Conservation (phyloP, 2,113 vertebrate genomes). For the Oncorhynchus tshawytscha region DNA sequence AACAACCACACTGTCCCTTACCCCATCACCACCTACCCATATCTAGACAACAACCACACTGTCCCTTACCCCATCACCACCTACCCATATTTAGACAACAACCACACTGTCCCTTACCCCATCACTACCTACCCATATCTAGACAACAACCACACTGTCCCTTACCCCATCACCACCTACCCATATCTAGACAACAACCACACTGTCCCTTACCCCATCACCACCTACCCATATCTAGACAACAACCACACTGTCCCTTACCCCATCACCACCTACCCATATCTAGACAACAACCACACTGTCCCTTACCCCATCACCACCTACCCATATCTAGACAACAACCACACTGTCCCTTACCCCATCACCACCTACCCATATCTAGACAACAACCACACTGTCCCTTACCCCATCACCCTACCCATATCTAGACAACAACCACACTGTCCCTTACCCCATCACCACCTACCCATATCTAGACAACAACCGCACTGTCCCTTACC, state of each 20-base stretch:
- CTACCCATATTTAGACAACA: too few relatives aligned
- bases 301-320: conserved; percentile 11
- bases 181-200: conserved; percentile 45
- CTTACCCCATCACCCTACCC: too few relatives aligned
- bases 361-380: too few relatives aligned
- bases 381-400: too few relatives aligned
- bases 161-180: conserved; percentile 19
- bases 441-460: conserved; percentile 7
- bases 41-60: conserved; percentile 38
- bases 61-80: conserved; percentile 12
- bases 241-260: too few relatives aligned
- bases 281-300: too few relatives aligned
- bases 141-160: too few relatives aligned
- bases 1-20: not conserved
- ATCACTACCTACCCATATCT: too few relatives aligned
- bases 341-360: conserved; percentile 23
- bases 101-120: too few relatives aligned
- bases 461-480: conserved; percentile 49
- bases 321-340: conserved; percentile 46
- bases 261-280: too few relatives aligned
- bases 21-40: conserved; percentile 19
- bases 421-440: too few relatives aligned
- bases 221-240: too few relatives aligned
- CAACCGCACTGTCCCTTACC: conserved; percentile 20
- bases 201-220: conserved; percentile 18